Evolutionary conservation across 1,140 invertebrate species (phyloP).

Genomic region (Drosophila kepulauana): DNA sequence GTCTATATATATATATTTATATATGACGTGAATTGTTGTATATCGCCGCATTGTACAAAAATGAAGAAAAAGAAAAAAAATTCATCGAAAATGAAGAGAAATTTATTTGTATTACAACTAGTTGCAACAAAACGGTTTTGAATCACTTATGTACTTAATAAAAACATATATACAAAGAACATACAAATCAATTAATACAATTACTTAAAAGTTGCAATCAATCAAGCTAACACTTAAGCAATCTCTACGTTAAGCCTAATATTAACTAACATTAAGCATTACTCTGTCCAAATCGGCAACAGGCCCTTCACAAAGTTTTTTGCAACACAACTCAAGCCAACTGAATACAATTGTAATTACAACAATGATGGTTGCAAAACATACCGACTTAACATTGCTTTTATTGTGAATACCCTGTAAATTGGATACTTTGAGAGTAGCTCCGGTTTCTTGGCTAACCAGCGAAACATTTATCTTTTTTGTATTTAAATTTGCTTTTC

Average conservation of each 20-base stretch:
- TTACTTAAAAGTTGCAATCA: conserved; percentile 48
- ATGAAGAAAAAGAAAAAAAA: not conserved
- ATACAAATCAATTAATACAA: conserved; percentile 25
- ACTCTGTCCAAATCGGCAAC: conserved; percentile 40
- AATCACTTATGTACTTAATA: conserved; percentile 65
- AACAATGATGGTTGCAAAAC: not conserved
- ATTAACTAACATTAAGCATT: conserved; percentile 38
- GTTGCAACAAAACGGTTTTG: conserved; percentile 18
- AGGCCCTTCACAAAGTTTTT: conserved; percentile 68
- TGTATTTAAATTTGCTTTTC: not conserved
- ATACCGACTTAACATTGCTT: not conserved
- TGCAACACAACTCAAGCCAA: conserved; percentile 13
- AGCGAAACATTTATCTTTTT: too few relatives aligned
- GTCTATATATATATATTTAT: not conserved
- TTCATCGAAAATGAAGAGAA: conserved; percentile 10
- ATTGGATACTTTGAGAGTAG: not conserved
- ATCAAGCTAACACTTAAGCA: conserved; percentile 57
- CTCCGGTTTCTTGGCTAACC: too few relatives aligned
- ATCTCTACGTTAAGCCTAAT: conserved; percentile 52
- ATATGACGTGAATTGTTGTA: conserved; percentile 42
- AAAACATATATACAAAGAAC: conserved; percentile 16
- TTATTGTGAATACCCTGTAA: conserved; percentile 7
- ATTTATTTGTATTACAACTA: conserved; percentile 44
- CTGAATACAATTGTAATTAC: conserved; percentile 12
- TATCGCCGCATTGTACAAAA: conserved; percentile 66